A percentile compares a stretch with the other conserved stretches of the same genome.
These are phyloP conservation scores for Drosophila cracens DNA, from an alignment of 2,888 invertebrate species.

Conservation along the genomic window DNA sequence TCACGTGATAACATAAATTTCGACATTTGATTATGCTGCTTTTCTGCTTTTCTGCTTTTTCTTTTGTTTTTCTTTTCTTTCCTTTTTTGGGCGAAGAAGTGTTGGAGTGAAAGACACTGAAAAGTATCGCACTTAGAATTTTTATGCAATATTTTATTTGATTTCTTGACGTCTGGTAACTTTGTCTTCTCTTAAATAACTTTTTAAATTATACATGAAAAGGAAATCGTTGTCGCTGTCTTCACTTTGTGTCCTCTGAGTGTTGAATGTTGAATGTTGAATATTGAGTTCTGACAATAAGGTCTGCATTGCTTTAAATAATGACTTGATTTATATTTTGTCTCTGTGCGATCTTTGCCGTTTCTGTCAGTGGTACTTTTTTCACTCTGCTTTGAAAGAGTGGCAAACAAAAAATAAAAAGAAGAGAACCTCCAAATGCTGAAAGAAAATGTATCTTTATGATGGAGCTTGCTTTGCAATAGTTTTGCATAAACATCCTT, in stretches of 20 bases:
- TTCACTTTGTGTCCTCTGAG: constrained; percentile 14
- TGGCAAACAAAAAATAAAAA: constrained; percentile 2
- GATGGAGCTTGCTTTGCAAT: constrained; percentile 14
- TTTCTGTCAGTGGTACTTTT: constrained; percentile 3
- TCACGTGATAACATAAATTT: constrained; percentile 19
- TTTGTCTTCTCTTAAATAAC: constrained; percentile 34
- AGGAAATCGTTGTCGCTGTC: constrained; percentile 22
- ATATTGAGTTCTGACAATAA: constrained; percentile 17
- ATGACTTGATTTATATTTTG: constrained; percentile 28
- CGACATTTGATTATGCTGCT: constrained; percentile 19
- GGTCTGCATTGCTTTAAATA: constrained; percentile 17
- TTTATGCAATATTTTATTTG: constrained; percentile 27
- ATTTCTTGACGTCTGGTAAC: constrained; percentile 22
- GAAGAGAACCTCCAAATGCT: neutral
- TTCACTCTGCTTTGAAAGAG: neutral
- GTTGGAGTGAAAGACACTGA: constrained; percentile 2
- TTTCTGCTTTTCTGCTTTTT: neutral
- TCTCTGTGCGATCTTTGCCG: neutral
- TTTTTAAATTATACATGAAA: constrained; percentile 38
- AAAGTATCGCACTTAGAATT: constrained; percentile 18
- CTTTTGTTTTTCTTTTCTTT: neutral
- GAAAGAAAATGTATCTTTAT: neutral
- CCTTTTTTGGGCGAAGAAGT: neutral
- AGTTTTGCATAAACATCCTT: constrained; percentile 22
- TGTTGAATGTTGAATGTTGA: constrained; percentile 3